Base-by-base conservation (phyloP, 2,113 vertebrate species). In the Poeciliopsis prolifica region DNA sequence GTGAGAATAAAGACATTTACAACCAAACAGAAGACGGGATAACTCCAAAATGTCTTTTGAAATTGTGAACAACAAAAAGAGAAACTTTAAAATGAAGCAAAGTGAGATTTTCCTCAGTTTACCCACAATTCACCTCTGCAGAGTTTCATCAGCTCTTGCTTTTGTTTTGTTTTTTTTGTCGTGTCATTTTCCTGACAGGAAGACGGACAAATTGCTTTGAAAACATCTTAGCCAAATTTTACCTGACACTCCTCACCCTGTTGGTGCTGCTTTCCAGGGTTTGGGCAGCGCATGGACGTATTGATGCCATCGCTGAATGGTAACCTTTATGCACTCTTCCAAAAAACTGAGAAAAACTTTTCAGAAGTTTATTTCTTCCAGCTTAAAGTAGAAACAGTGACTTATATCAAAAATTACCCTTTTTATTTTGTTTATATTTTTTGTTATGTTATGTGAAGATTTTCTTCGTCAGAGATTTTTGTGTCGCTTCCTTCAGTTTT, bases 241-340 rank as follows among this genome's bases (percentile, higher is more conserved):
- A 26, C 22, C 30, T 70, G 31, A 70, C 3, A 14, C 33, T 70
- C 13, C n/a, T 61, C 31, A 37, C n/a, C 70, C 29, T 61, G n/a
- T 15, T 61, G 22, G 0, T 61, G 33, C 15, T 24, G 8, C 30
- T 64, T 33, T 54, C 19, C 24, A 9, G 8, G 31, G 19, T 22
- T 35, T 64, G 30, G 17, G 24, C 8, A 65, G 7, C 29, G 37
- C 10, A 4, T 19, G n/a, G 19, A 35, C 6, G 3, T 15, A 44
- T 26, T 42, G 42, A 17, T 44, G 33, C 17, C 26, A 48, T 13
- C 33, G 74, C 72, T 72, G 42, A 78, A 74, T 66, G 66, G 65
- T 54, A 9, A 22, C 48, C 48, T 11, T 58, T 54, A n/a, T 6
- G 7, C 22, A 24, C 51, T 3, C 51, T n/a, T 58, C 3, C 51